These are phyloP conservation scores for Panonychus citri DNA, from an alignment of 1,140 invertebrate species.

Conservation along the genomic window DNA sequence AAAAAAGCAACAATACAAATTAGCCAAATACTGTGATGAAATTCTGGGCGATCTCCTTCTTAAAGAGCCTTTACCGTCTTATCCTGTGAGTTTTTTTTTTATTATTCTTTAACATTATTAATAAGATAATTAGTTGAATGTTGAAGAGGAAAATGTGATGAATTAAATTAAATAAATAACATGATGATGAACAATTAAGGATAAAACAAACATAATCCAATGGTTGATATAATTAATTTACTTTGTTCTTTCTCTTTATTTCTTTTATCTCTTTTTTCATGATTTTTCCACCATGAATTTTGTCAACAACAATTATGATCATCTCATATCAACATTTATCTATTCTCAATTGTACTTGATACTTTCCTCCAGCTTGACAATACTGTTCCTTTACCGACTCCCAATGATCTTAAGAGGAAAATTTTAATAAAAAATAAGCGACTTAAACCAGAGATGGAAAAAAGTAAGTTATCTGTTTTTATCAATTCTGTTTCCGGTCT, in stretches of 20 bases:
- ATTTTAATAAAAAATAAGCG: conserved; percentile 99
- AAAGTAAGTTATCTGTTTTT: conserved; percentile 27
- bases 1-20: conserved; percentile 84
- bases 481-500: not conserved
- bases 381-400: conserved; percentile 13
- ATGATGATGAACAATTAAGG: too few relatives aligned
- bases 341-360: too few relatives aligned
- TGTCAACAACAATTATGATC: not conserved
- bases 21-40: conserved; percentile 97
- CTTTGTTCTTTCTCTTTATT: too few relatives aligned
- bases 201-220: too few relatives aligned
- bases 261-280: too few relatives aligned
- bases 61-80: conserved; percentile 64
- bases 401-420: conserved; percentile 34
- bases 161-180: too few relatives aligned
- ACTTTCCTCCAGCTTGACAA: conserved; percentile 9
- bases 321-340: not conserved
- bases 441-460: conserved; percentile 86
- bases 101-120: too few relatives aligned
- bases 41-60: conserved; percentile 78
- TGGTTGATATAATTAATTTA: too few relatives aligned
- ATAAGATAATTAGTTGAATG: too few relatives aligned
- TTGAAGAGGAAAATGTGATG: too few relatives aligned
- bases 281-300: not conserved
- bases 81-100: conserved; percentile 40